A percentile compares a stretch with the other conserved stretches of the same genome.
These are phyloP conservation scores for Nothura maculosa DNA, from an alignment of 2,797 vertebrate species.

Conservation along the genomic window DNA sequence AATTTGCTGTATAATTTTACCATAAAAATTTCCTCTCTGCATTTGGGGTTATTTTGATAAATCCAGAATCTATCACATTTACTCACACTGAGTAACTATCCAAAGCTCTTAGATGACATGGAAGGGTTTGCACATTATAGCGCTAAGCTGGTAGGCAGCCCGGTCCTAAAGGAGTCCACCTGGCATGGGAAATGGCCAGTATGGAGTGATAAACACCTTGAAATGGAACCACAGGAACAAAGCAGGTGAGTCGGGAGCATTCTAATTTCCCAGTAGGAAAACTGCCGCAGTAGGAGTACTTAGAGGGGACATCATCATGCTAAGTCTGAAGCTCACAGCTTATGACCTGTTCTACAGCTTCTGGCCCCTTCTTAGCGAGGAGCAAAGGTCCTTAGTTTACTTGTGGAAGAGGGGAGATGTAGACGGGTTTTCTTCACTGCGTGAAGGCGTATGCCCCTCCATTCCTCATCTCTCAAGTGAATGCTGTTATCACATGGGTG, in stretches of 20 bases:
- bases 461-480: neutral
- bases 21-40: neutral
- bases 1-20: neutral
- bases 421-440: neutral
- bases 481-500: neutral
- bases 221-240: neutral
- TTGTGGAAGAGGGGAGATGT: neutral
- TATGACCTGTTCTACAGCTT: neutral
- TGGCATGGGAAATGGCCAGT: neutral
- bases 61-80: neutral
- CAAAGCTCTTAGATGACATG: fast-evolving
- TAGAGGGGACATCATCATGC: neutral
- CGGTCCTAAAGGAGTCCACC: neutral
- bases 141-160: neutral
- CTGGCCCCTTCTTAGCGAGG: neutral
- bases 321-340: neutral
- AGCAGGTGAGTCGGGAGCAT: neutral
- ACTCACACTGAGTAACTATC: neutral
- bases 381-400: neutral
- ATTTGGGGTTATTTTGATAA: neutral
- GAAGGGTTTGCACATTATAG: neutral
- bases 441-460: neutral
- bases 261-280: neutral
- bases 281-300: neutral
- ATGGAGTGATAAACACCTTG: neutral